These are phyloP conservation scores for Galerucella pusilla DNA, from an alignment of 2,888 invertebrate species.

Conservation along the genomic window DNA sequence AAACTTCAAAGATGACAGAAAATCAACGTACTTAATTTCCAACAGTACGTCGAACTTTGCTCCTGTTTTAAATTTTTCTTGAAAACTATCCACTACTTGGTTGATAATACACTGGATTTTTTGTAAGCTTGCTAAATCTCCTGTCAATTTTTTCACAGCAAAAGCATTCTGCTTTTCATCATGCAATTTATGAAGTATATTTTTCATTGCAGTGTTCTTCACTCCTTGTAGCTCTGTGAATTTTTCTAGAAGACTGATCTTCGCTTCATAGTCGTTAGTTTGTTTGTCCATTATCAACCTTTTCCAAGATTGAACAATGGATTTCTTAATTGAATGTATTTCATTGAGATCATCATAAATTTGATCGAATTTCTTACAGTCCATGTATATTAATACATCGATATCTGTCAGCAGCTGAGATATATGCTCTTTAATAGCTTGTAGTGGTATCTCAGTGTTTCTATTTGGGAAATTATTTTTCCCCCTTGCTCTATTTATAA, in stretches of 20 bases:
- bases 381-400: conserved; percentile 56
- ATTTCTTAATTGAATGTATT: conserved; percentile 56
- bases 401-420: conserved; percentile 55
- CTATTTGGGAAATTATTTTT: conserved; percentile 43
- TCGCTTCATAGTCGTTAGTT: conserved; percentile 53
- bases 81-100: conserved; percentile 57
- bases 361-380: conserved; percentile 54
- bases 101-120: conserved; percentile 59
- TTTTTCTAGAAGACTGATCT: conserved; percentile 56
- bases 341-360: conserved; percentile 56
- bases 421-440: conserved; percentile 58
- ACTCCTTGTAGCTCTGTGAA: conserved; percentile 56
- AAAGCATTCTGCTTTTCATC: conserved; percentile 52
- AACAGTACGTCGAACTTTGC: conserved; percentile 66
- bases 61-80: conserved; percentile 63
- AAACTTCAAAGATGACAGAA: conserved; percentile 66
- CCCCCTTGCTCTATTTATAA: conserved; percentile 54
- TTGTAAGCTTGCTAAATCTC: conserved; percentile 57
- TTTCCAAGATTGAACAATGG: conserved; percentile 59
- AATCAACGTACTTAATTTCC: conserved; percentile 68
- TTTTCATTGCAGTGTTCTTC: conserved; percentile 51
- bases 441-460: conserved; percentile 49
- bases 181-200: conserved; percentile 48
- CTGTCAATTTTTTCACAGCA: conserved; percentile 55
- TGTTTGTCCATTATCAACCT: conserved; percentile 53